These are phyloP conservation scores for Ephestia elutella DNA, from an alignment of 1,140 invertebrate species.

Conservation along the genomic window DNA sequence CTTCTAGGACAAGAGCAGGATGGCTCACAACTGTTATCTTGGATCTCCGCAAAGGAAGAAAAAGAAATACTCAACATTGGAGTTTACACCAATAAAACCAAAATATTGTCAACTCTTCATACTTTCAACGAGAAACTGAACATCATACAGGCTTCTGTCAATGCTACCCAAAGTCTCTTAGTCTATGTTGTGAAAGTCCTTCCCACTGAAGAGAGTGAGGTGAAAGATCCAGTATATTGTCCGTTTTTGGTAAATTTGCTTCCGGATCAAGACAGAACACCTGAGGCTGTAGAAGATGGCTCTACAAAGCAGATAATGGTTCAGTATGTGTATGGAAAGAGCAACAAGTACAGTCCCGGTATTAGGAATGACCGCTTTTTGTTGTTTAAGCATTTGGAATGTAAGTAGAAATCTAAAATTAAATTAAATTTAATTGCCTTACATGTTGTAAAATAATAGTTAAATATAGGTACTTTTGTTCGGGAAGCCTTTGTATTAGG, in stretches of 20 bases:
- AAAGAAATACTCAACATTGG: slow-evolving; percentile 68
- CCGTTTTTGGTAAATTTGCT: slow-evolving; percentile 78
- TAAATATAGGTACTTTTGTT: too few species aligned
- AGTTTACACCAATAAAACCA: slow-evolving; percentile 73
- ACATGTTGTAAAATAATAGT: too few species aligned
- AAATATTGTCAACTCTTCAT: slow-evolving; percentile 76
- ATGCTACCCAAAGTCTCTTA: slow-evolving; percentile 78
- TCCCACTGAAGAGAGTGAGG: slow-evolving; percentile 30
- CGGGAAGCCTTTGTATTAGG: too few species aligned
- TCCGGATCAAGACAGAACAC: slow-evolving; percentile 62
- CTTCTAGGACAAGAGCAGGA: slow-evolving; percentile 85
- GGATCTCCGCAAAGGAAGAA: slow-evolving; percentile 74
- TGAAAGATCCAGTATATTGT: slow-evolving; percentile 65
- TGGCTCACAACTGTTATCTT: slow-evolving; percentile 80
- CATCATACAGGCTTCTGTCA: slow-evolving; percentile 86
- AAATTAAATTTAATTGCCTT: too few species aligned
- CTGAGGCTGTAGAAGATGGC: slow-evolving; percentile 75
- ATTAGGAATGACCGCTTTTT: slow-evolving; percentile 81
- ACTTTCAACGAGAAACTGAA: slow-evolving; percentile 78
- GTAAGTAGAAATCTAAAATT: slow-evolving; percentile 71
- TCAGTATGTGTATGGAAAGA: slow-evolving; percentile 85
- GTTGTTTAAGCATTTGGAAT: slow-evolving; percentile 85
- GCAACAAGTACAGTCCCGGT: slow-evolving; percentile 75
- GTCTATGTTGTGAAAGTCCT: slow-evolving; percentile 78
- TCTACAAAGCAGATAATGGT: slow-evolving; percentile 81